phyloP scores from a whole-genome alignment of 1,140 invertebrate species.

The Camponotus vicinus region DNA sequence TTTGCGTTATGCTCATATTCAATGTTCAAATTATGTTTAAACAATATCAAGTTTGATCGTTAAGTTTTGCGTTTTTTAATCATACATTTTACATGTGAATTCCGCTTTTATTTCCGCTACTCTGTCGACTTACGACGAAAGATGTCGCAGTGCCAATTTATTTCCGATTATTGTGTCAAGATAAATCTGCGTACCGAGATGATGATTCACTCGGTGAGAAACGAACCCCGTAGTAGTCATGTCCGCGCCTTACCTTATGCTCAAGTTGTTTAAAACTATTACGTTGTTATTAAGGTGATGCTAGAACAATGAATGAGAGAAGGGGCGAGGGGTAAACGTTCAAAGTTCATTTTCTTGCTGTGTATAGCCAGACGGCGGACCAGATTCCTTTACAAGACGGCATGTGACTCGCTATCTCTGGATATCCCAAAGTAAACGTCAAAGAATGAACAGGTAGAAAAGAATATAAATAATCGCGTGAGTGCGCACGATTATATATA shows the following conservation, averaged over 20 bases:
- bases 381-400: constrained; percentile 39
- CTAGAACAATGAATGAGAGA: constrained; percentile 63
- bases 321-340: constrained; percentile 50
- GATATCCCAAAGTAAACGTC: constrained; percentile 53
- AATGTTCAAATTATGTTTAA: not conserved
- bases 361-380: constrained; percentile 32
- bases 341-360: constrained; percentile 56
- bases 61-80: constrained; percentile 33
- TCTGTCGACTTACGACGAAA: not conserved
- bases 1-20: not conserved
- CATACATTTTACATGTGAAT: not conserved
- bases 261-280: constrained; percentile 85
- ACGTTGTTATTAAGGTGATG: constrained; percentile 83
- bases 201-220: constrained; percentile 3
- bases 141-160: constrained; percentile 23
- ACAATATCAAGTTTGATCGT: not conserved
- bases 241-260: constrained; percentile 80
- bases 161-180: constrained; percentile 20
- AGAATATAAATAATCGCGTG: constrained; percentile 10
- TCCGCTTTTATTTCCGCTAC: constrained; percentile 28
- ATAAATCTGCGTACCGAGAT: not conserved
- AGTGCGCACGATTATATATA: constrained; percentile 10
- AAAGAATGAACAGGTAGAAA: constrained; percentile 47
- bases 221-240: constrained; percentile 66
- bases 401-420: constrained; percentile 31